phyloP scores from a whole-genome alignment of 2,113 vertebrate species.

The Fulmarus glacialis region DNA sequence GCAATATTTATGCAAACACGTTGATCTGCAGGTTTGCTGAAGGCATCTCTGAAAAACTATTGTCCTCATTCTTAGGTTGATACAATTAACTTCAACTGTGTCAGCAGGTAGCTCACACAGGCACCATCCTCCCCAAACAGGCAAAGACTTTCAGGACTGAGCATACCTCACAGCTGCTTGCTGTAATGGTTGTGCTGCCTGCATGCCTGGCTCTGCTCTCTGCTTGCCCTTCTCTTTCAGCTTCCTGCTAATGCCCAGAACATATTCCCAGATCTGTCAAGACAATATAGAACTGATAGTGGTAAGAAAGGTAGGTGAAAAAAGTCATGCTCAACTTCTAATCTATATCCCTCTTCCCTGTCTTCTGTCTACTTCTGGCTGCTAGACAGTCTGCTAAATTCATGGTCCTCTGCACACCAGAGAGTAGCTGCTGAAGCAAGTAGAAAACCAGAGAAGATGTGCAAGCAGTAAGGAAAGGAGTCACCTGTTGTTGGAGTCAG shows the following conservation, averaged over 20 bases:
- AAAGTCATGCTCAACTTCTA: rapidly evolving
- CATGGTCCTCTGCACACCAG: neutral
- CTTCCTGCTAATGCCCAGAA: neutral
- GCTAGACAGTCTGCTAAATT: neutral
- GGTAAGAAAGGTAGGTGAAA: neutral
- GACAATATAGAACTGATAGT: neutral
- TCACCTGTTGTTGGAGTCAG: neutral
- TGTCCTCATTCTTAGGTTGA: neutral
- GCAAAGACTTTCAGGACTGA: neutral
- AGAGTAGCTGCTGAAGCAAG: neutral
- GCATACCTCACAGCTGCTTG: neutral
- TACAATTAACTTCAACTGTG: neutral
- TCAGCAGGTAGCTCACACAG: neutral
- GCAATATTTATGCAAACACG: neutral
- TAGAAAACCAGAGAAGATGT: neutral
- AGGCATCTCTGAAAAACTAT: neutral
- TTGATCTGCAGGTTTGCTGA: neutral
- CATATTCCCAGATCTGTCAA: neutral
- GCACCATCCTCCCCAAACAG: neutral
- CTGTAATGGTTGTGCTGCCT: neutral
- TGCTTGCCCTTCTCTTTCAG: neutral
- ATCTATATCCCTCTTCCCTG: neutral
- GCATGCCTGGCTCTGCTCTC: neutral
- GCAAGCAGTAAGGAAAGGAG: neutral
- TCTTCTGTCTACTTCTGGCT: neutral